These are phyloP conservation scores for Bos javanicus DNA, from an alignment of 2,113 vertebrate genomes.

Conservation along the genomic window DNA sequence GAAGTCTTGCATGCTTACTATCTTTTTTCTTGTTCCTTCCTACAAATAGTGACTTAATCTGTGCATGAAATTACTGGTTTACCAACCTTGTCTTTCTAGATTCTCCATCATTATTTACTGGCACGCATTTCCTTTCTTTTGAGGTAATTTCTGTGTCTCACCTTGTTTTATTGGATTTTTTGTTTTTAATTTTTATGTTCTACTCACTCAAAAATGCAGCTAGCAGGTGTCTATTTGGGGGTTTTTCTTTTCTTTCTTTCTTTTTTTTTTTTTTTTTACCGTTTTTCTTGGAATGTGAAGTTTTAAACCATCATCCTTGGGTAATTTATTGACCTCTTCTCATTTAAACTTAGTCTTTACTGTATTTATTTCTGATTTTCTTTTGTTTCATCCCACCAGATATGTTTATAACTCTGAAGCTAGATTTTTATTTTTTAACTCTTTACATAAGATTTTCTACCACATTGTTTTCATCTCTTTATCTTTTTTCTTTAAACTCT, in stretches of 20 bases:
- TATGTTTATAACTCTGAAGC: background rate
- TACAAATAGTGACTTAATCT: background rate
- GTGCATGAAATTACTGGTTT: background rate
- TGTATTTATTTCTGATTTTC: background rate
- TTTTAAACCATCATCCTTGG: background rate
- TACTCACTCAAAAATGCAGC: background rate
- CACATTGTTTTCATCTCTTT: background rate
- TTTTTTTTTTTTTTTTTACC: background rate
- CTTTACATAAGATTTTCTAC: background rate
- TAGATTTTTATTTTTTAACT: background rate
- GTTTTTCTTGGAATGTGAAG: background rate
- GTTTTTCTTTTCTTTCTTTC: background rate
- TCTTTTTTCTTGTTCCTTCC: background rate
- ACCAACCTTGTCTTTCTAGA: background rate
- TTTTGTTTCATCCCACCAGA: background rate
- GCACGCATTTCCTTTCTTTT: background rate
- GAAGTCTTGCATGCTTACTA: background rate
- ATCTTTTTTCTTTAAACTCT: background rate
- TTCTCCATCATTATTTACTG: background rate
- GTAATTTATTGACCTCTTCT: background rate
- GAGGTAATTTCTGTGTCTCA: background rate
- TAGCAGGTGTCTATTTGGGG: background rate
- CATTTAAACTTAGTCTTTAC: background rate
- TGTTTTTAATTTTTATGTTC: background rate
- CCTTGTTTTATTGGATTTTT: background rate